phyloP scores from a whole-genome alignment of 1,140 invertebrate species.

The Magallana gigas region DNA sequence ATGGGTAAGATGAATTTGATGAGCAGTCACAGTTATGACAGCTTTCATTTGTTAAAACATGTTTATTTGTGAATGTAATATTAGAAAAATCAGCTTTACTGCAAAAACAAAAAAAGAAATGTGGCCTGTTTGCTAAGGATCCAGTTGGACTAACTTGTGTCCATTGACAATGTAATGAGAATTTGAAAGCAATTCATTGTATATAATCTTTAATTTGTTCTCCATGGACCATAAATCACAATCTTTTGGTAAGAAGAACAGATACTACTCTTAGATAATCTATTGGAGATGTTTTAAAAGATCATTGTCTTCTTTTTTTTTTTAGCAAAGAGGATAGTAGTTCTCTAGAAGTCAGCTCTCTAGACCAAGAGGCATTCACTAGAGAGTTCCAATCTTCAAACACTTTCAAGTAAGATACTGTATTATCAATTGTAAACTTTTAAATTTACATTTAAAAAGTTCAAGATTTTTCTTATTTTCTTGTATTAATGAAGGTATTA shows the following conservation, averaged over 20 bases:
- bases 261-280: too few species aligned
- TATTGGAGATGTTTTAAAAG: neutral
- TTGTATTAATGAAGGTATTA: too few species aligned
- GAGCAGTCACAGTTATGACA: too few species aligned
- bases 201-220: neutral
- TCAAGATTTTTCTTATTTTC: too few species aligned
- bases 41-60: neutral
- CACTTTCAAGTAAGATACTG: constrained; percentile 41
- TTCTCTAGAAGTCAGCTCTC: constrained; percentile 72
- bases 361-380: constrained; percentile 70
- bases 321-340: constrained; percentile 71
- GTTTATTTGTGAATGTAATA: neutral
- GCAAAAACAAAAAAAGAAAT: too few species aligned
- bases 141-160: too few species aligned
- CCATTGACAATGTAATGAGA: too few species aligned
- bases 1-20: constrained; percentile 65
- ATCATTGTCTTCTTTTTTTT: constrained; percentile 45
- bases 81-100: neutral
- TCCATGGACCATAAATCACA: too few species aligned
- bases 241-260: too few species aligned
- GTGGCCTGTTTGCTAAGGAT: too few species aligned
- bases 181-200: too few species aligned
- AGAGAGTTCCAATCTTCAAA: constrained; percentile 60
- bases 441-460: too few species aligned
- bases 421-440: neutral